Base-by-base conservation (phyloP, 2,113 vertebrate genomes). In the Neolamprologus caudopunctatus region DNA sequence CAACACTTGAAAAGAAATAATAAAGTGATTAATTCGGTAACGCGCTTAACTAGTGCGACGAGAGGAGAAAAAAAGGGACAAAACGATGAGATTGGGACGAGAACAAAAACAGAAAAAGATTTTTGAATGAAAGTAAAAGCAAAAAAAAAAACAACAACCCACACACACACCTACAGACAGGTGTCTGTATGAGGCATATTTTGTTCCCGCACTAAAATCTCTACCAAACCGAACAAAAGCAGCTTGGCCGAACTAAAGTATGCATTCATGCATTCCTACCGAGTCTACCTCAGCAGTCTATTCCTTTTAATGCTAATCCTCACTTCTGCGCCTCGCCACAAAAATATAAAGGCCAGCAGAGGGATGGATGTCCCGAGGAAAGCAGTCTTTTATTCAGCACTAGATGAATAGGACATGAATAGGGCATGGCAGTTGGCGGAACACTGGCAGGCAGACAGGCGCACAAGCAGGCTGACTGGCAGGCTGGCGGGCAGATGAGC, bases 361-460 rank as follows among this genome's bases (percentile, higher is more conserved):
- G 89, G 85, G 86, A 91, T 93, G 83, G 87, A 91, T 94, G 87
- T 94, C 91, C 94, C 7, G 50, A 91, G 91, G 92, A 94, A 91
- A 90, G 86, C 85, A 42, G 83, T 28, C 90, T 92, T 94, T 93
- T 94, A 92, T 94, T 90, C 90, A 86, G 24, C 75, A 55, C 81
- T 42, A 94, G 93, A 95, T 94, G 93, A 95, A 95, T 90, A 85
- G 91, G 89, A 95, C 88, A 87, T 95, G 94, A 95, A 94, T 86
- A 75, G 92, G 87, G 85, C 85, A 88, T 83, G 94, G 91, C 92
- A 93, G 91, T 90, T 95, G 94, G 93, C 84, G 87, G 91, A 89
- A 79, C 85, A 79, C 85, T 87, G 87, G 83, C 83, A 82, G 92
- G 87, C 89, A 86, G 81, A 88, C 61, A 88, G 81, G 87, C 88